Conservation (phyloP, 64 coral and sea anemone species). For the Stylophora pistillata region DNA sequence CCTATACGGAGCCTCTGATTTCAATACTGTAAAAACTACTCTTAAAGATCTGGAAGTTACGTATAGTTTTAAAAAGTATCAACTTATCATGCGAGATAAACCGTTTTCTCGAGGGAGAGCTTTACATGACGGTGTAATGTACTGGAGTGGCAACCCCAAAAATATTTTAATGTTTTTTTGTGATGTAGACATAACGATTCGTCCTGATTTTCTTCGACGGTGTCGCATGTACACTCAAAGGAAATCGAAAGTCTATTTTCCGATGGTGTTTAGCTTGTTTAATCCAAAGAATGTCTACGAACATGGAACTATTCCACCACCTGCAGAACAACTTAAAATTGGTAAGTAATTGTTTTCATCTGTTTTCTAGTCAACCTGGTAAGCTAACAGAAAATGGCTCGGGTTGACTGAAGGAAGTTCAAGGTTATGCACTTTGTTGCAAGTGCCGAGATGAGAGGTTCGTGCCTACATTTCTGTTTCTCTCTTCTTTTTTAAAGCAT, state of each 20-base stretch:
- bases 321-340: constrained; percentile 65
- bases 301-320: constrained; percentile 57
- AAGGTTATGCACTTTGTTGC: no score
- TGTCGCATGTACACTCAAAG: constrained; percentile 80
- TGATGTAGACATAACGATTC: constrained; percentile 90
- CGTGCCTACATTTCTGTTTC: no score
- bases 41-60: constrained; percentile 64
- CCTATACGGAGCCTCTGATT: constrained; percentile 76
- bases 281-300: constrained; percentile 86
- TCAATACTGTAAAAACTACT: constrained; percentile 73
- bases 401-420: no score
- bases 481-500: no score
- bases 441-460: no score
- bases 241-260: constrained; percentile 79
- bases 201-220: constrained; percentile 63
- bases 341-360: constrained; percentile 45
- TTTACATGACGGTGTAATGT: constrained; percentile 84
- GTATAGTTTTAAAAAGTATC: constrained; percentile 77
- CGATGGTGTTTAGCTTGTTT: constrained; percentile 92
- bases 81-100: constrained; percentile 76
- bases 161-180: constrained; percentile 95
- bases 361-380: no score
- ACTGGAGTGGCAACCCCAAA: constrained; percentile 61
- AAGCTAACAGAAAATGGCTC: no score
- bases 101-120: constrained; percentile 83